Evolutionary conservation across 1,140 invertebrate species (phyloP).

Genomic region (Drosophila sturtevanti): DNA sequence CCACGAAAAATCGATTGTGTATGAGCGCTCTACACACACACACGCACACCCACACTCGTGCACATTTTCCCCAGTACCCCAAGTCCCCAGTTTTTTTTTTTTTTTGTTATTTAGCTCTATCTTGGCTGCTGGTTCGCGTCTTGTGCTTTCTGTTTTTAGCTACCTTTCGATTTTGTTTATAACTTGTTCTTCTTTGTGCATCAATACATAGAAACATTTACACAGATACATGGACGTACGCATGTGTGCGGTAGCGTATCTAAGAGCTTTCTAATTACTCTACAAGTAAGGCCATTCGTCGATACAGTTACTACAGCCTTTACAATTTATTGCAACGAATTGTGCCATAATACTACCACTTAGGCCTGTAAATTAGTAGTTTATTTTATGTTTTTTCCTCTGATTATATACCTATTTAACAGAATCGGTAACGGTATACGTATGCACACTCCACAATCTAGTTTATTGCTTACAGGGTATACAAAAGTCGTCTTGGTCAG

Average conservation of each 20-base stretch:
- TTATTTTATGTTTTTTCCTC: too few species aligned
- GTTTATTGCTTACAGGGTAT: too few species aligned
- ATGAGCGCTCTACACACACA: constrained; percentile 28
- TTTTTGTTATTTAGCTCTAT: constrained; percentile 45
- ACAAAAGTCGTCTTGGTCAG: constrained; percentile 18
- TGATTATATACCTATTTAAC: too few species aligned
- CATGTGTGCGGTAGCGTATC: background rate
- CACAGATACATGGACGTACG: background rate
- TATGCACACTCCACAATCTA: too few species aligned
- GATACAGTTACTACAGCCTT: background rate
- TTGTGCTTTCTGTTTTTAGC: constrained; percentile 53
- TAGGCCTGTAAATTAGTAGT: background rate
- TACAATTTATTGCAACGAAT: too few species aligned
- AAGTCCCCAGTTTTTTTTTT: constrained; percentile 29
- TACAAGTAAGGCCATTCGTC: constrained; percentile 4
- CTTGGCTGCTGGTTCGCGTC: constrained; percentile 33
- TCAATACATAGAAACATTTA: constrained; percentile 8
- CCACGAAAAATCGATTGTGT: constrained; percentile 75
- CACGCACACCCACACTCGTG: too few species aligned
- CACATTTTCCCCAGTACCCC: constrained; percentile 43
- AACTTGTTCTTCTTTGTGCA: constrained; percentile 68
- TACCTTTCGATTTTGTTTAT: constrained; percentile 79
- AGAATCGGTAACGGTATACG: too few species aligned
- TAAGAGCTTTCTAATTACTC: constrained; percentile 58
- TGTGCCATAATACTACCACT: too few species aligned